Evolutionary conservation across 2,888 invertebrate genomes (phyloP), one percentile per base, ranked within the genome.

Genomic region (Pollenia labialis): DNA sequence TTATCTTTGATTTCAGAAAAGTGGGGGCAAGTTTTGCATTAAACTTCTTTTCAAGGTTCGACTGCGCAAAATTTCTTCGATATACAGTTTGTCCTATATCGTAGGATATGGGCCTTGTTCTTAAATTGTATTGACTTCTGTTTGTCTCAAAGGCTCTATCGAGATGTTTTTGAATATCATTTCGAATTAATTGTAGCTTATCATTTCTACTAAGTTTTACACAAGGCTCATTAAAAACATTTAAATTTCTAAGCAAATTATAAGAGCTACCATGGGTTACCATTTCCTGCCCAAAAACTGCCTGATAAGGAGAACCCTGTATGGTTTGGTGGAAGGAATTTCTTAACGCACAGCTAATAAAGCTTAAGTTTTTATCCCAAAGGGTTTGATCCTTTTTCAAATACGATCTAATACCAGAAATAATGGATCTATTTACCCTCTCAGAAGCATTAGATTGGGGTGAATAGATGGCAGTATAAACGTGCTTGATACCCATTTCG

Each of bases 361-460:
- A 40, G 11, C 42, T 71, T 16, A 87, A 4, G 12, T 79, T 46
- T 48, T 58, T 12, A 48, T 87, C 87, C 88, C 85, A 84, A 14
- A 48, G 32, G 4, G 77, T 64, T 10, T 87, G 87, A 60, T 88
- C 85, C 4, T 66, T 44, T 16, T 85, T 84, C 4, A 88, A 2
- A 52, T 87, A 80, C 2, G 82, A 50, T 23, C 87, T 16, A 10
- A 92, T 89, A 76, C 89, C 90, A 0, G 91, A 90, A n/a, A 90
- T 90, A 2, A 92, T 46, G 0, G 90, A 90, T 16, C 90, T 80
- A 79, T 92, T 92, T 0, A 90, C 88, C 0, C 91, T 81, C 85
- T 92, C 92, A 0, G 90, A 90, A 2, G 90, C 90, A 77, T 92
- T 92, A 7, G 85, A 79, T 85, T 92, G 92, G 0, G 91, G 90